A percentile compares a stretch with the other conserved stretches of the same genome.
Evolutionary conservation across 1,140 invertebrate genomes (phyloP).

Genomic region (Pachypeltis micranthus): DNA sequence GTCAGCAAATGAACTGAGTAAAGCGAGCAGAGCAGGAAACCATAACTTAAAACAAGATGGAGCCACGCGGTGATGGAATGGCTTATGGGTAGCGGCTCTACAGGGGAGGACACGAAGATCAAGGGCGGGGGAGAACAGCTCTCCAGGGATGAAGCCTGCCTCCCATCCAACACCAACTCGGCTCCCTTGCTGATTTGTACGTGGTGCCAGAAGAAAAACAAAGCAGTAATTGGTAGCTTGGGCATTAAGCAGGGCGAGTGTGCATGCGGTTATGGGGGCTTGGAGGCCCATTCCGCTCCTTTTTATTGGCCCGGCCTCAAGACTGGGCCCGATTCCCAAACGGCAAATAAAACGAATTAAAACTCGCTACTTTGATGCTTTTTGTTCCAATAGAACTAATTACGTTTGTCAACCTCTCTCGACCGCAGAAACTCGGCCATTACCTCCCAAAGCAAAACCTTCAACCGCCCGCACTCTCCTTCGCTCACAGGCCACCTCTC

Average conservation of each 20-base stretch:
- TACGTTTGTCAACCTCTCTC: conserved; percentile 10
- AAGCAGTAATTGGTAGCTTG: conserved; percentile 9
- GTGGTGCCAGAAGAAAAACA: conserved; percentile 8
- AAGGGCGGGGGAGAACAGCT: not conserved
- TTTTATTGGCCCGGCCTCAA: conserved; percentile 11
- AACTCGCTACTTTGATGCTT: conserved; percentile 15
- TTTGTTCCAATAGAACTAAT: conserved; percentile 15
- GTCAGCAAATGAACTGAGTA: not conserved
- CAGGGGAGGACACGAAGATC: not conserved
- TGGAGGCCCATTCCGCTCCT: conserved; percentile 14
- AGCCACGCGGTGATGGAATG: conserved; percentile 6
- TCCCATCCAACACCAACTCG: not conserved
- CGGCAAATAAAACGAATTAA: conserved; percentile 16
- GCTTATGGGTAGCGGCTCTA: not conserved
- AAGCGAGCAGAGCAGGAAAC: not conserved
- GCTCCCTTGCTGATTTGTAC: conserved; percentile 1
- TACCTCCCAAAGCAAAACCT: no score
- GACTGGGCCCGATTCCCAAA: not conserved
- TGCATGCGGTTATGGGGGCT: conserved; percentile 3
- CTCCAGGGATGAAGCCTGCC: not conserved
- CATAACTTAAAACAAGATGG: conserved; percentile 9
- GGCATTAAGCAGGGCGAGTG: conserved; percentile 6
- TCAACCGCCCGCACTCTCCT: no score
- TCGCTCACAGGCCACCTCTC: no score
- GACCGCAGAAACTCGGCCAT: no score